These are phyloP conservation scores for Bujurquina vittata DNA, from an alignment of 2,113 vertebrate species.

Conservation along the genomic window DNA sequence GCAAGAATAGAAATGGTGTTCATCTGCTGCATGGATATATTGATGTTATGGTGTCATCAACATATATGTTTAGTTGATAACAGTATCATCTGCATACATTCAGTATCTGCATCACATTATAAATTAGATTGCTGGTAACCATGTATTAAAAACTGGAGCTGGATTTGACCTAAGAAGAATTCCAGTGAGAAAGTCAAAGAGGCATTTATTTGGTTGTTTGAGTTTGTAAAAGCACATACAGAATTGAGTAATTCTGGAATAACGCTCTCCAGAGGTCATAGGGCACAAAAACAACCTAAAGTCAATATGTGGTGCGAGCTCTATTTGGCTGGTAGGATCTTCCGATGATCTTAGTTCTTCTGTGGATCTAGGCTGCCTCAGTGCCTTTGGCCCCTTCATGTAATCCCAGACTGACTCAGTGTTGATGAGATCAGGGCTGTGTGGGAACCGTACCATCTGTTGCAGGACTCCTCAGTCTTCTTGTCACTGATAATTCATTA, in stretches of 20 bases:
- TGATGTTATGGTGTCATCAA: neutral
- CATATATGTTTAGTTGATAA: neutral
- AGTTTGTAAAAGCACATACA: neutral
- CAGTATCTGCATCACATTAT: neutral
- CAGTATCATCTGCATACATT: neutral
- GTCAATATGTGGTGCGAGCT: neutral
- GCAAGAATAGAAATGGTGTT: neutral
- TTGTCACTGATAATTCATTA: constrained; percentile 9
- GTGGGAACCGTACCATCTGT: constrained; percentile 34
- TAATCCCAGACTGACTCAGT: constrained; percentile 30
- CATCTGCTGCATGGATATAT: neutral
- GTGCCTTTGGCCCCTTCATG: constrained; percentile 20
- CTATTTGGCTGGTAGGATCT: neutral
- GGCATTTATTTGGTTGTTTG: neutral
- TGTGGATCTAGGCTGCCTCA: neutral
- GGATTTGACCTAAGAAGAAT: neutral
- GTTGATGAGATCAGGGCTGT: constrained; percentile 38
- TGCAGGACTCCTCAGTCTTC: neutral
- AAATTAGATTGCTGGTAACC: neutral
- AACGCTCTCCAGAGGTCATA: neutral
- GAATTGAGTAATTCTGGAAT: neutral
- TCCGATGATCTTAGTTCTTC: neutral
- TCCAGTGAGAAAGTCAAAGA: neutral
- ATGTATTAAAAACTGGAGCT: neutral
- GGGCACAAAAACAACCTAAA: neutral